These are phyloP conservation scores for Drosophila kuntzei DNA, from an alignment of 2,888 invertebrate genomes.

Conservation along the genomic window DNA sequence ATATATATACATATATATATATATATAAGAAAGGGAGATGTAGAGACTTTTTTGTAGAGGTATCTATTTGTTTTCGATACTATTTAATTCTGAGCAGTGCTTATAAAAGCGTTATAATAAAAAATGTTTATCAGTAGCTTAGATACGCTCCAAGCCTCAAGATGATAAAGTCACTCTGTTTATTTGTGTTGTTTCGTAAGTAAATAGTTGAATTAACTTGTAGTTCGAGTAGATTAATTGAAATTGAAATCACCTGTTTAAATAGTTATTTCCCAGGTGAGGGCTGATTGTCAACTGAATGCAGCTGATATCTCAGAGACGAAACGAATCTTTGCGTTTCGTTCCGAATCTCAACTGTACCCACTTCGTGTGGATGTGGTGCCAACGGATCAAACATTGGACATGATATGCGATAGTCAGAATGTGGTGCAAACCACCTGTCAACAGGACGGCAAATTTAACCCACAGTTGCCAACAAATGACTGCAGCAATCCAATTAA, in stretches of 20 bases:
- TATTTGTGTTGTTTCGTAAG: neutral
- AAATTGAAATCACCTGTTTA: conserved; percentile 15
- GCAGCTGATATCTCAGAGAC: conserved; percentile 12
- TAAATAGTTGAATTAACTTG: conserved; percentile 5
- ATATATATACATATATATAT: neutral
- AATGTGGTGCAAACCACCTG: conserved; percentile 31
- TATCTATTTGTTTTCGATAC: neutral
- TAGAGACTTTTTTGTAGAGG: neutral
- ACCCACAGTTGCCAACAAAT: conserved; percentile 13
- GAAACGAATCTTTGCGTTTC: conserved; percentile 45
- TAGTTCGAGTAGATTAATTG: neutral
- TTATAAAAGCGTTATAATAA: conserved; percentile 3
- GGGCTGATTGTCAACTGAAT: conserved; percentile 42
- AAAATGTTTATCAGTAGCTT: conserved; percentile 26
- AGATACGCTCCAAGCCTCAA: conserved; percentile 5
- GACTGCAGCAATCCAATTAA: conserved; percentile 11
- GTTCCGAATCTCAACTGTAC: neutral
- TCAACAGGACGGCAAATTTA: conserved; percentile 8
- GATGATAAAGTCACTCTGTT: conserved; percentile 26
- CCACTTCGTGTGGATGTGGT: conserved; percentile 36
- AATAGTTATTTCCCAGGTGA: conserved; percentile 18
- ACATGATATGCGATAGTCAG: conserved; percentile 32
- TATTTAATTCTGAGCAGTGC: neutral
- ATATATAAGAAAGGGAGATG: neutral
- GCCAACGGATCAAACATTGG: neutral